Evolutionary conservation across 53 echinoderm and acorn worm species (phyloP), one percentile per base, ranked within the genome.

Genomic region (Holothuria leucospilota): DNA sequence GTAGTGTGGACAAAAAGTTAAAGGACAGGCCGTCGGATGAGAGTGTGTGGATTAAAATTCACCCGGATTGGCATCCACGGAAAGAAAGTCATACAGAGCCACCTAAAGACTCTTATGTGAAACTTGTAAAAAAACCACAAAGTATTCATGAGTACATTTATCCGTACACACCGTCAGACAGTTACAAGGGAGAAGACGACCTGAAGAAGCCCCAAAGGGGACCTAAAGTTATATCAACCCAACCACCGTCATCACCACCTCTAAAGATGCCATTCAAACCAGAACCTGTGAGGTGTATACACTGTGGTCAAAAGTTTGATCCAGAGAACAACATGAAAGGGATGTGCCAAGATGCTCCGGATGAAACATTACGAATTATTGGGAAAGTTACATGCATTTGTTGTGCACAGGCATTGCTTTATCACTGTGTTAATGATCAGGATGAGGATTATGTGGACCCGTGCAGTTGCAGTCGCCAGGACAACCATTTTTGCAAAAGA

Each of bases 121-220:
- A 97, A 89, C 93, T 97, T 77, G 84, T 94, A 39, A 97, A 97
- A 90, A 95, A 91, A 88, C 91, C 93, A 64, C 98, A 93, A 63
- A 91, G 95, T 88, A 88, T 91, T 93, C 98, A 95, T 78, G 98
- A 97, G 58, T 97, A 97, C 77, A 93, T 93, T 38, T 97, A 97
- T 81, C 98, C 98, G 56, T 90, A 88, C 10, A 90, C 95, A 64
- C 88, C 85, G 62, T 59, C 61, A 6, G 80, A 80, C 14, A 80
- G 60, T 21, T 80, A 60, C 38, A 86, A 93, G 65, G 92, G 86
- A 51, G 88, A 84, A 82, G 91, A 92, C 77, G 90, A 90, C 65
- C 61, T 91, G 60, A 94, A 88, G 75, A 91, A 89, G 90, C 69
- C 87, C n/a, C 63, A 56, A 56, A 56, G 68, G 20, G 86, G 86